A percentile compares a stretch with the other conserved stretches of the same genome.
Conservation (phyloP, 2,888 invertebrate species). For the Elegia similella region DNA sequence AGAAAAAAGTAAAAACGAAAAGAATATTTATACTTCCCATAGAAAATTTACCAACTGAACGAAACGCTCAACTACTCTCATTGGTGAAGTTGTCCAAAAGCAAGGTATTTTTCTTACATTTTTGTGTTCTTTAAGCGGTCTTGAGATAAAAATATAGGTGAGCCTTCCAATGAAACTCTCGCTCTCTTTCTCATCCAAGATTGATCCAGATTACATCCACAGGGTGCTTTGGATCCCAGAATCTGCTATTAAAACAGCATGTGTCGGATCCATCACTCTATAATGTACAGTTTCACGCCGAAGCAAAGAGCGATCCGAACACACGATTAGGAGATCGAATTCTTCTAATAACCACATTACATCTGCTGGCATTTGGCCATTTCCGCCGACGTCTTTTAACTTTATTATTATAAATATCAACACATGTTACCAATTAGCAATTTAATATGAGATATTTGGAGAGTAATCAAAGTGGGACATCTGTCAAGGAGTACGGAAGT, state of each 20-base stretch:
- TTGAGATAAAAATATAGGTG: no score
- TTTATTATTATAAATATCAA: slow-evolving; percentile 37
- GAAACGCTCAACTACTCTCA: no score
- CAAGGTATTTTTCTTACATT: no score
- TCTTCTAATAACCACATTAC: slow-evolving; percentile 38
- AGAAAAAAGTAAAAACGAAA: no score
- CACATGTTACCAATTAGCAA: slow-evolving; percentile 53
- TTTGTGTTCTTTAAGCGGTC: no score
- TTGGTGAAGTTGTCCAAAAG: no score
- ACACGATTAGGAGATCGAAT: slow-evolving; percentile 50
- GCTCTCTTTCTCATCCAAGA: no score
- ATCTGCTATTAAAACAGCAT: background rate
- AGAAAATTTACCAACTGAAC: no score
- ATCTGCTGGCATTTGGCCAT: slow-evolving; percentile 36
- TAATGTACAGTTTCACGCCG: slow-evolving; percentile 46
- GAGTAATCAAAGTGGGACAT: slow-evolving; percentile 44
- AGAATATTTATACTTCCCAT: no score
- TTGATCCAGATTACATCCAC: no score
- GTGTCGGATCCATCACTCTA: background rate
- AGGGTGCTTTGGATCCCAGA: background rate
- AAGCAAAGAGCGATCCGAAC: slow-evolving; percentile 46
- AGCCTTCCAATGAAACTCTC: no score
- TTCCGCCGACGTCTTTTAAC: slow-evolving; percentile 64
- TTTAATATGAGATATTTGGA: slow-evolving; percentile 59
- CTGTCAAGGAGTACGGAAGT: slow-evolving; percentile 33